These are phyloP conservation scores for Zaprionus camerounensis DNA, from an alignment of 1,140 invertebrate genomes.

Conservation along the genomic window DNA sequence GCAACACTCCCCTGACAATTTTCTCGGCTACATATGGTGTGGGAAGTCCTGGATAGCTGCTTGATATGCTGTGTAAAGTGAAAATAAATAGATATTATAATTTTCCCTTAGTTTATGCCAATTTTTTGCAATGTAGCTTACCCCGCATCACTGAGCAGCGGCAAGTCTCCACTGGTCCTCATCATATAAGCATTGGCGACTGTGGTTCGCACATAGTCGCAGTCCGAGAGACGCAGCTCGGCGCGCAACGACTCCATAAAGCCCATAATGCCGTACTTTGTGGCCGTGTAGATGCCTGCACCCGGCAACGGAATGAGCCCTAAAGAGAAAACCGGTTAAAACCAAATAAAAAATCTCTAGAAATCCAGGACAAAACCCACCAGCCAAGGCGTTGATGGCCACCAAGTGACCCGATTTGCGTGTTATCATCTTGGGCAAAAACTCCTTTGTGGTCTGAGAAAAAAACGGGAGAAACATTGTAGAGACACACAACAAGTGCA, in stretches of 20 bases:
- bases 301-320: slow-evolving; percentile 71
- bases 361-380: slow-evolving; percentile 24
- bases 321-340: not conserved
- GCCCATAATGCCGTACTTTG: slow-evolving; percentile 81
- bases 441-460: slow-evolving; percentile 75
- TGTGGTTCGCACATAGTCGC: slow-evolving; percentile 78
- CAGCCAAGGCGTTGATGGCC: slow-evolving; percentile 75
- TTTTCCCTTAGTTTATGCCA: too few species aligned
- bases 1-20: slow-evolving; percentile 74
- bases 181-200: slow-evolving; percentile 79
- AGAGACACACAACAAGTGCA: not conserved
- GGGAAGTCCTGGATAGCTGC: slow-evolving; percentile 76
- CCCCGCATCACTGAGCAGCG: slow-evolving; percentile 77
- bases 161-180: slow-evolving; percentile 78
- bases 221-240: slow-evolving; percentile 74
- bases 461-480: not conserved
- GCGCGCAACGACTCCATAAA: slow-evolving; percentile 77
- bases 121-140: slow-evolving; percentile 21
- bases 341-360: not conserved
- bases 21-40: slow-evolving; percentile 78
- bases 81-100: not conserved
- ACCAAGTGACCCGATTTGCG: slow-evolving; percentile 78
- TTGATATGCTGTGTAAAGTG: slow-evolving; percentile 58
- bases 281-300: slow-evolving; percentile 81
- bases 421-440: slow-evolving; percentile 80